Evolutionary conservation across 37 sponge, comb jelly and placozoan genomes (phyloP).

Genomic region (Petrosia ficiformis): DNA sequence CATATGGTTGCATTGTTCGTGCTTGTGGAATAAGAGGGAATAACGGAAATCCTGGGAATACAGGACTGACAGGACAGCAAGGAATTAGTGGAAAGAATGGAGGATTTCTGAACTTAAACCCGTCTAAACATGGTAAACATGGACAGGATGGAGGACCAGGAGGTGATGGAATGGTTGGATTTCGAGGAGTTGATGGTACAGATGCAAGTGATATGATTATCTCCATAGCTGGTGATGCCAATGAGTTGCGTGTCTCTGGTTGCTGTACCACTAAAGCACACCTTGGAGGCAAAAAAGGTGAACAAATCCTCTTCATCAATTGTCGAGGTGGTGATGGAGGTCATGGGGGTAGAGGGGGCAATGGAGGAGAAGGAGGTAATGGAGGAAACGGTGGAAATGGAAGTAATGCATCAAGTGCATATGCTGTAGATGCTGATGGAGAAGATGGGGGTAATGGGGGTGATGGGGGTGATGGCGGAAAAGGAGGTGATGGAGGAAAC

Average conservation of each 20-base stretch:
- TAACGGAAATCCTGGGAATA: conserved; percentile 31
- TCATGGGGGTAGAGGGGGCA: conserved; percentile 77
- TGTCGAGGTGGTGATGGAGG: too few relatives aligned
- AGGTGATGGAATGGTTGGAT: conserved; percentile 44
- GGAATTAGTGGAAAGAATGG: conserved; percentile 53
- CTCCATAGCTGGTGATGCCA: conserved; percentile 44
- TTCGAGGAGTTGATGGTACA: conserved; percentile 53
- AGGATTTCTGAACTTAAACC: too few relatives aligned
- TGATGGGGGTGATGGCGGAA: conserved; percentile 70
- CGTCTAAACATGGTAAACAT: conserved; percentile 22
- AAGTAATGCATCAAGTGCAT: conserved; percentile 30
- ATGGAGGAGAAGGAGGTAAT: conserved; percentile 81
- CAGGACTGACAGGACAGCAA: conserved; percentile 11
- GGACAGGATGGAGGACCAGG: conserved; percentile 61
- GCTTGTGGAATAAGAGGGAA: conserved; percentile 56
- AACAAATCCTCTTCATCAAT: too few relatives aligned
- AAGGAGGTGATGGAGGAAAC: conserved; percentile 55
- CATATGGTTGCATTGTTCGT: conserved; percentile 42
- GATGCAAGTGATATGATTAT: conserved; percentile 75
- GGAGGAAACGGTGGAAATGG: too few relatives aligned
- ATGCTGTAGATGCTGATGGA: conserved; percentile 66
- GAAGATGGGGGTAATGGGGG: conserved; percentile 80
- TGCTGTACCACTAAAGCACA: conserved; percentile 31
- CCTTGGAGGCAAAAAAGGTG: conserved; percentile 52
- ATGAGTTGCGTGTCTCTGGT: conserved; percentile 49